Evolutionary conservation across 2,113 vertebrate species (phyloP), one percentile per base, ranked within the genome.

Genomic region (Siniperca knerii): DNA sequence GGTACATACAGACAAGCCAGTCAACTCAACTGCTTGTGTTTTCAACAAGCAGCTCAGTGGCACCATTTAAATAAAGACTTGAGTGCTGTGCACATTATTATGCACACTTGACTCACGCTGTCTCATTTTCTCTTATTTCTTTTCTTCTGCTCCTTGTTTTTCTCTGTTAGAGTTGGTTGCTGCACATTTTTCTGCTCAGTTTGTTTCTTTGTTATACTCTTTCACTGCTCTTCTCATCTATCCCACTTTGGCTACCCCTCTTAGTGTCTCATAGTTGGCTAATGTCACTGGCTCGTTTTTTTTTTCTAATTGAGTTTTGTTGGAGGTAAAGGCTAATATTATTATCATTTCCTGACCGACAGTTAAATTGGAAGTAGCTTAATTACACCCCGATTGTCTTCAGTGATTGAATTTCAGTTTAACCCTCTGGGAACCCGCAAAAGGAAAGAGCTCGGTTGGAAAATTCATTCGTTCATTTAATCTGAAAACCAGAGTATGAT

Each of bases 321-420:
- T 79, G 61, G 83, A 90, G 90, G 87, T 89, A 91, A 90, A 85
- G 58, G 70, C 64, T 85, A 88, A 87, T 83, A 90, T 81, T 90
- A 84, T 89, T 89, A 92, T 89, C 75, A 76, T 86, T 87, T 93
- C 83, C 82, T 86, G 82, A 87, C 89, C 54, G 76, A 84, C 76
- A 87, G 89, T 91, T 91, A 89, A 90, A 91, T 94, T 92, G 90
- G 86, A 87, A 89, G 83, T 86, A 89, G 82, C 76, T 92, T 92
- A 93, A 93, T 93, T 93, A 92, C 70, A 82, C 60, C 67, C 69
- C 60, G 65, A 90, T 93, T 93, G 89, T 93, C 90, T 89, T 83
- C 81, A 64, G 83, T 92, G 89, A 93, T 93, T 93, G 85, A 91
- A 91, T 93, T 92, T 68, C 70, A 83, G 25, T 88, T 85, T 65